Evolutionary conservation across 2,797 vertebrate genomes (phyloP).

Genomic region (Oreochromis mossambicus): DNA sequence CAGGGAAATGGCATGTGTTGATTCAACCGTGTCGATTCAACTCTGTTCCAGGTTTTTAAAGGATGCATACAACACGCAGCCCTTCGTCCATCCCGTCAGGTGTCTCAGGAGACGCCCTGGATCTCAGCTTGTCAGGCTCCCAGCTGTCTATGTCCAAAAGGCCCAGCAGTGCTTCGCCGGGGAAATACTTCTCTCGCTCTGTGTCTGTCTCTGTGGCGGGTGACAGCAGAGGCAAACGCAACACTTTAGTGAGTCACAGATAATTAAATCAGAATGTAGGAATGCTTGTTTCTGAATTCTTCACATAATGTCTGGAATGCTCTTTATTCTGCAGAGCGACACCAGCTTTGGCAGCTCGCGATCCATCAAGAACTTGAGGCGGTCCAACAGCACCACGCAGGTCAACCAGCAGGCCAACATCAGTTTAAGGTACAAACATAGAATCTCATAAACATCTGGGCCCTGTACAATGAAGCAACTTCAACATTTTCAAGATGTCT

Average conservation of each 20-base stretch:
- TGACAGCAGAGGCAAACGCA: constrained; percentile 79
- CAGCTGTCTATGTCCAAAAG: constrained; percentile 76
- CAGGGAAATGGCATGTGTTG: not conserved
- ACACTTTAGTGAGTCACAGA: constrained; percentile 75
- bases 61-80: constrained; percentile 84
- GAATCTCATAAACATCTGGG: not conserved
- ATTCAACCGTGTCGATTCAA: not conserved
- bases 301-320: not conserved
- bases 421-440: constrained; percentile 69
- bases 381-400: constrained; percentile 90
- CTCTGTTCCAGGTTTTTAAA: constrained; percentile 17
- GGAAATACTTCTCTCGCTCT: constrained; percentile 82
- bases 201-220: constrained; percentile 77
- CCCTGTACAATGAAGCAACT: accelerated
- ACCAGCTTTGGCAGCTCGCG: constrained; percentile 61
- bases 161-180: constrained; percentile 78
- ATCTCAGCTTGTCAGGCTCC: constrained; percentile 83
- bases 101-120: constrained; percentile 50
- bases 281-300: not conserved
- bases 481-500: not conserved
- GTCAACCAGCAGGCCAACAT: constrained; percentile 81
- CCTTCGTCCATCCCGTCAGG: constrained; percentile 61
- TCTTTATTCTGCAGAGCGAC: constrained; percentile 74
- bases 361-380: constrained; percentile 89
- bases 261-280: not conserved